These are phyloP conservation scores for Anomalospiza imberbis DNA, from an alignment of 2,797 vertebrate species.

Conservation along the genomic window DNA sequence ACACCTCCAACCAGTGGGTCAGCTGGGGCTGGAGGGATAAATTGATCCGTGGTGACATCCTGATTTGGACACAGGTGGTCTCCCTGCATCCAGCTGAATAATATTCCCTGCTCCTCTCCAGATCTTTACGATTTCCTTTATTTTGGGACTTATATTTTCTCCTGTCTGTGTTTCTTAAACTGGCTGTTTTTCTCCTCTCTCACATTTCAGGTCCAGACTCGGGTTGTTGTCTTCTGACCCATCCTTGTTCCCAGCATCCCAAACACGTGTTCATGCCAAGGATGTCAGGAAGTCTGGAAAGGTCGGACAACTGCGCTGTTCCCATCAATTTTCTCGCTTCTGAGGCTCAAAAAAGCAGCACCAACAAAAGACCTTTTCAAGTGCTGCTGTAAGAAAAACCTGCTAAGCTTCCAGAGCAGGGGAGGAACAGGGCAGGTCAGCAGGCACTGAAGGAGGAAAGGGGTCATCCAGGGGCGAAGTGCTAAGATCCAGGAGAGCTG, in stretches of 20 bases:
- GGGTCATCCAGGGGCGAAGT: accelerated
- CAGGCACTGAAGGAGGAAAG: not conserved
- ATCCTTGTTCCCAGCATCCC: not conserved
- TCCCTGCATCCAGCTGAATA: not conserved
- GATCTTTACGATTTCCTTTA: not conserved
- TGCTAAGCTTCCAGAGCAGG: not conserved
- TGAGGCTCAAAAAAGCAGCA: not conserved
- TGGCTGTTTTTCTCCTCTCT: not conserved
- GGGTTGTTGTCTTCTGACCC: not conserved
- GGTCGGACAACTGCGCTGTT: accelerated
- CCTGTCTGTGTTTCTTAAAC: not conserved
- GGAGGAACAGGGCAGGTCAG: not conserved
- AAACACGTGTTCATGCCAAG: not conserved
- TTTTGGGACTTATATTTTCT: not conserved
- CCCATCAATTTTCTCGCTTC: not conserved
- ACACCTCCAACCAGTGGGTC: accelerated
- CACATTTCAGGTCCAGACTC: not conserved
- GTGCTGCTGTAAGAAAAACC: not conserved
- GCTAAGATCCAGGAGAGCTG: not conserved
- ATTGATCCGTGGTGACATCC: not conserved
- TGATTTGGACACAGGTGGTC: accelerated
- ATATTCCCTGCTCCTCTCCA: not conserved
- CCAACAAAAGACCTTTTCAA: not conserved
- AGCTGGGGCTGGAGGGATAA: not conserved
- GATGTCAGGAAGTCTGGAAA: not conserved